Conservation (phyloP, 1,140 invertebrate species). For the Manduca sexta region DNA sequence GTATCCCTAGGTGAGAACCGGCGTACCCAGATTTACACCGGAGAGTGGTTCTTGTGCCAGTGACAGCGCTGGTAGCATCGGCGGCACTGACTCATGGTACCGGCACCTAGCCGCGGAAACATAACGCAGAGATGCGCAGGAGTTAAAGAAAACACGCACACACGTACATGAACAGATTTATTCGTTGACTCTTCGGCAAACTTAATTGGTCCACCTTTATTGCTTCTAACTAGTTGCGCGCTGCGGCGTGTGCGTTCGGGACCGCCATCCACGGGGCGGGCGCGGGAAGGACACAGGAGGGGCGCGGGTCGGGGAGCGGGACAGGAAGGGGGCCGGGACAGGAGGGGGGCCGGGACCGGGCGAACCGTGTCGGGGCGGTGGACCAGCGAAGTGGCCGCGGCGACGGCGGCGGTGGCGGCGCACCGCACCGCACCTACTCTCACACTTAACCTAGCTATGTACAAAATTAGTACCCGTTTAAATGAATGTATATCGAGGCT, state of each 20-base stretch:
- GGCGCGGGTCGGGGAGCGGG: conserved; percentile 3
- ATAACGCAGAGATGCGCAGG: too few relatives aligned
- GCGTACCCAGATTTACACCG: too few relatives aligned
- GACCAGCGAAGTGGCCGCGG: conserved; percentile 52
- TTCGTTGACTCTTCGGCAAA: conserved; percentile 67
- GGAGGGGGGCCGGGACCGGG: conserved; percentile 12
- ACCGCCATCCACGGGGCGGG: conserved; percentile 8
- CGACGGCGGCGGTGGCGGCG: conserved; percentile 17
- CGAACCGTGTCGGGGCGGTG: conserved; percentile 31
- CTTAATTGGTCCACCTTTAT: conserved; percentile 70
- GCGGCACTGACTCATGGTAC: too few relatives aligned
- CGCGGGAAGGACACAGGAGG: background rate
- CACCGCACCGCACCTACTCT: conserved; percentile 43
- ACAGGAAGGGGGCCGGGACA: conserved; percentile 8
- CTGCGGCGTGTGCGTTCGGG: conserved; percentile 17
- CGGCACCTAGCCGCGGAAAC: too few relatives aligned
- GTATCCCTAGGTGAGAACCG: too few relatives aligned
- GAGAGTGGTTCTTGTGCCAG: too few relatives aligned
- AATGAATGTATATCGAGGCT: conserved; percentile 44
- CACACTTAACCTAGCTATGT: conserved; percentile 59
- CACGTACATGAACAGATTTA: conserved; percentile 24
- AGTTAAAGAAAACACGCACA: background rate
- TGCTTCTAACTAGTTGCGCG: conserved; percentile 57
- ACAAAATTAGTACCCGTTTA: conserved; percentile 64
- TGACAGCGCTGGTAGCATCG: too few relatives aligned